Evolutionary conservation across 1,140 invertebrate species (phyloP).

Genomic region (Drosophila kanapiae): DNA sequence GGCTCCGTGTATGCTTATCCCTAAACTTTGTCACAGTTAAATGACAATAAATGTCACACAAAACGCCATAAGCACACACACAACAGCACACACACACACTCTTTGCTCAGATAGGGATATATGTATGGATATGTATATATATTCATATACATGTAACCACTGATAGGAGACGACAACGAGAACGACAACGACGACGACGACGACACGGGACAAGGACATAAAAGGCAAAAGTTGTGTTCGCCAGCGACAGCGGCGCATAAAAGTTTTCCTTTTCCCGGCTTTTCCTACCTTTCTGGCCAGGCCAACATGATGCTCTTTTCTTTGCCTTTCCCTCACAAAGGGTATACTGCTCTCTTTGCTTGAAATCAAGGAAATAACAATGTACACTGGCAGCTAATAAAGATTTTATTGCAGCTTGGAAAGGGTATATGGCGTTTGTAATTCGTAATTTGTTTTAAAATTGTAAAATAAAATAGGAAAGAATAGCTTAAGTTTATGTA

Average conservation of each 20-base stretch:
- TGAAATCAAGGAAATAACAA: neutral
- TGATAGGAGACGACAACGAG: constrained; percentile 62
- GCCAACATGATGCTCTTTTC: constrained; percentile 25
- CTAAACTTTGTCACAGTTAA: constrained; percentile 82
- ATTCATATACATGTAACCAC: constrained; percentile 25
- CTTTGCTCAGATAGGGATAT: no score
- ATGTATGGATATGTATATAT: neutral
- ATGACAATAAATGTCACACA: constrained; percentile 84
- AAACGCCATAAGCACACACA: constrained; percentile 72
- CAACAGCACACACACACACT: constrained; percentile 1
- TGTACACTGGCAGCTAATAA: neutral
- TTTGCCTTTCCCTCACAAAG: constrained; percentile 18
- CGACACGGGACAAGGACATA: constrained; percentile 63
- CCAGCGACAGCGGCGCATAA: constrained; percentile 46
- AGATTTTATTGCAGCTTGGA: neutral
- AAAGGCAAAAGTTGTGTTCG: constrained; percentile 58
- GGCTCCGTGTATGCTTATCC: constrained; percentile 66
- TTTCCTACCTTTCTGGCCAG: constrained; percentile 39
- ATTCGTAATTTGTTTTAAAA: neutral
- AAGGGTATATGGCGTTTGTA: no score
- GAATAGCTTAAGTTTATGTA: no score
- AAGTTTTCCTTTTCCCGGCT: constrained; percentile 49
- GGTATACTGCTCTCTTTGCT: neutral
- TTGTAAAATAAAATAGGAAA: no score
- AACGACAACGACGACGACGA: constrained; percentile 10